Evolutionary conservation across 2,797 vertebrate species (phyloP).

Genomic region (Halcyon smyrnensis): DNA sequence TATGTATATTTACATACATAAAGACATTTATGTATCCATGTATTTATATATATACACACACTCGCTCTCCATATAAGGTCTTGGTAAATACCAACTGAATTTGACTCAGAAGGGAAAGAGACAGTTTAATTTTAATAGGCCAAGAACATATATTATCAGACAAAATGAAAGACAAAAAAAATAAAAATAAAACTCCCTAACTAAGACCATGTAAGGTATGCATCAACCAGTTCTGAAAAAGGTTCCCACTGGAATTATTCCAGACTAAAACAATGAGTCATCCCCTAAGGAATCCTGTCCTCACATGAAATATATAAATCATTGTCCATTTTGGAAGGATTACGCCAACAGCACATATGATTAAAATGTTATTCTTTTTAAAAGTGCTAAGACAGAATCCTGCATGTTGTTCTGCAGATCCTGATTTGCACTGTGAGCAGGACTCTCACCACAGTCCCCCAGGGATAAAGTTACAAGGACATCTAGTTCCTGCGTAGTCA

Average conservation of each 20-base stretch:
- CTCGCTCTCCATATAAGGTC: constrained; percentile 43
- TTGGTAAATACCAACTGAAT: constrained; percentile 63
- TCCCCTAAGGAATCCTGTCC: constrained; percentile 78
- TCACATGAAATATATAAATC: constrained; percentile 80
- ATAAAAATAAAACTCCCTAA: neutral
- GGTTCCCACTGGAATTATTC: constrained; percentile 80
- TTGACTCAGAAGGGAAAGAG: constrained; percentile 65
- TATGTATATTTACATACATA: neutral
- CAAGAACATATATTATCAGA: constrained; percentile 59
- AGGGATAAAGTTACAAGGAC: constrained; percentile 2
- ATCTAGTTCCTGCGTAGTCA: constrained; percentile 14
- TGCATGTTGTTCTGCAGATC: constrained; percentile 26
- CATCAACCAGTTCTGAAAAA: constrained; percentile 70
- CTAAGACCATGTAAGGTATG: constrained; percentile 80
- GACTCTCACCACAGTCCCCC: neutral
- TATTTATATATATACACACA: neutral
- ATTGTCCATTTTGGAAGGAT: constrained; percentile 78
- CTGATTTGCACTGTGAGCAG: neutral
- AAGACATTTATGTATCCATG: neutral
- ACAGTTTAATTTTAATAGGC: constrained; percentile 64
- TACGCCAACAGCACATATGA: constrained; percentile 71
- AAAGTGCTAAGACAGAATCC: constrained; percentile 71
- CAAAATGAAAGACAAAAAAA: constrained; percentile 16
- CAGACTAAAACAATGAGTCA: constrained; percentile 77
- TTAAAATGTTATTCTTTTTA: constrained; percentile 77